phyloP scores from a whole-genome alignment of 1,140 invertebrate genomes.

The Lysiphlebus fabarum region DNA sequence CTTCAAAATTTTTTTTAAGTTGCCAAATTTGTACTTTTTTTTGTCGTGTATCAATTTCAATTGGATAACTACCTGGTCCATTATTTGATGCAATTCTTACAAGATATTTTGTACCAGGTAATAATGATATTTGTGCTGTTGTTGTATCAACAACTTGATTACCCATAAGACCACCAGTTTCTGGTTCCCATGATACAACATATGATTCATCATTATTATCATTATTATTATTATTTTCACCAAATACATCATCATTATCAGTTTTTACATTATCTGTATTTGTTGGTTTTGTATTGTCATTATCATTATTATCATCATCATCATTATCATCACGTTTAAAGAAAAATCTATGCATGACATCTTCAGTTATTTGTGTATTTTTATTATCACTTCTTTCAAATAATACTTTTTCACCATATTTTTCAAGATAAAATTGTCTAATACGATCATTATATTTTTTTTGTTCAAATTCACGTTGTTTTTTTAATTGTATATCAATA shows the following conservation, averaged over 20 bases:
- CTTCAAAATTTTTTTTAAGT: slow-evolving; percentile 33
- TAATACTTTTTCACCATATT: slow-evolving; percentile 45
- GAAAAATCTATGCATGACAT: slow-evolving; percentile 46
- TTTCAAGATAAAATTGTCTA: slow-evolving; percentile 45
- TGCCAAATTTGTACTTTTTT: slow-evolving; percentile 34
- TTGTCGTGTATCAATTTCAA: slow-evolving; percentile 47
- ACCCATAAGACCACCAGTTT: slow-evolving; percentile 49
- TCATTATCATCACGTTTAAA: slow-evolving; percentile 41
- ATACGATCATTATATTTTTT: slow-evolving; percentile 46
- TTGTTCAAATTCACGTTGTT: slow-evolving; percentile 39
- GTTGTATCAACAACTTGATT: slow-evolving; percentile 50
- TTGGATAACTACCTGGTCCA: slow-evolving; percentile 50
- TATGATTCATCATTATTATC: slow-evolving; percentile 36
- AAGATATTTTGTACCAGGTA: slow-evolving; percentile 47
- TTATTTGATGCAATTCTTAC: slow-evolving; percentile 49
- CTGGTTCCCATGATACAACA: slow-evolving; percentile 50
- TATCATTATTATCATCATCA: slow-evolving; percentile 8
- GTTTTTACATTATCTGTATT: neutral
- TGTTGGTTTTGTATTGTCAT: neutral
- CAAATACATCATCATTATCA: slow-evolving; percentile 21
- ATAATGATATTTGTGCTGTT: slow-evolving; percentile 46
- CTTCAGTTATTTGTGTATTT: slow-evolving; percentile 40
- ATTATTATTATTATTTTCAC: slow-evolving; percentile 4
- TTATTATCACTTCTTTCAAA: slow-evolving; percentile 40
- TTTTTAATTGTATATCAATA: slow-evolving; percentile 37